Evolutionary conservation across 2,888 invertebrate species (phyloP), one percentile per base, ranked within the genome.

Genomic region (Mesochorus sp.): DNA sequence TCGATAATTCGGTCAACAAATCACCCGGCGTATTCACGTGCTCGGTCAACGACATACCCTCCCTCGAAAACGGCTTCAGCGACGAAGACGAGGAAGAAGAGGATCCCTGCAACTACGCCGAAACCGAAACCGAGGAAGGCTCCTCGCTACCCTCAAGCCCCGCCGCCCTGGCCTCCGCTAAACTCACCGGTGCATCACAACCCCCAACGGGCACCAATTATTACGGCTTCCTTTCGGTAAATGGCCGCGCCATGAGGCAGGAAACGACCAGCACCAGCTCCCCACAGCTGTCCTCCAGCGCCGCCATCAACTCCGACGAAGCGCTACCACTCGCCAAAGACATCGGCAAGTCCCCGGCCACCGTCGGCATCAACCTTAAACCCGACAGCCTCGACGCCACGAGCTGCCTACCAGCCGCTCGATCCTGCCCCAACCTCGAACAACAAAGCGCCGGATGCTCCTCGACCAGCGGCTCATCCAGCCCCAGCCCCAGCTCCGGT

Each of bases 381-480:
- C 85, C 86, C 0, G 87, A 88, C 5, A 79, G 82, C 0, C 74
- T 89, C 14, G 88, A 88, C 24, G 78, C 85, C 1, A 71, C 86
- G 1, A 85, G 83, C 53, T 88, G 88, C 88, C 24, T 93, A 89
- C 85, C 93, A 87, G 90, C 91, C 87, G 90, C 91, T 87, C 67
- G 94, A 2, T 90, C 90, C 2, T 90, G 91, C 47, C 90, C 90
- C 87, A 80, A 94, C 91, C 28, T 93, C 89, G 82, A 93, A 91
- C 81, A 93, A 89, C 81, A 92, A 91, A 92, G 93, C 91, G 92
- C 93, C 24, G 93, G 93, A 0, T 93, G 92, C 81, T 93, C 93
- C 1, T 93, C 93, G 2, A 80, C 85, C 5, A 87, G 93, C 80
- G 92, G 90, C 24, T 89, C 91, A 1, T 91, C 91, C 3, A 86